Conservation (phyloP, 2,797 vertebrate species). For the Cyclura pinguis region DNA sequence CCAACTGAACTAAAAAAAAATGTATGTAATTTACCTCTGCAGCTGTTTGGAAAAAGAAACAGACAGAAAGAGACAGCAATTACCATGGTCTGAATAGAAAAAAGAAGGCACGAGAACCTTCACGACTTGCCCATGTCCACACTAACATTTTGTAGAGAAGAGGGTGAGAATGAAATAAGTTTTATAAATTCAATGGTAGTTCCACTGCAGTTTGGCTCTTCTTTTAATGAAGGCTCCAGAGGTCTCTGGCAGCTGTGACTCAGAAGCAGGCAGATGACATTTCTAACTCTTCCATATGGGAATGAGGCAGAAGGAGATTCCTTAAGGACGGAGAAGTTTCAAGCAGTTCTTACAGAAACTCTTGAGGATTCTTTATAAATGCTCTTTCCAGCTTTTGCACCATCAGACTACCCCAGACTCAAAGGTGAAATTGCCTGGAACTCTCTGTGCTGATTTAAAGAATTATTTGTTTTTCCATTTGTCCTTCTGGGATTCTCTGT, state of each 20-base stretch:
- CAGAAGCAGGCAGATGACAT: not conserved
- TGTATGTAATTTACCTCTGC: not conserved
- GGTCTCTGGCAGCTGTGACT: not conserved
- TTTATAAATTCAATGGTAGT: not conserved
- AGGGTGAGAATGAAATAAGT: not conserved
- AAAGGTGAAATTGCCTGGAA: slow-evolving; percentile 50
- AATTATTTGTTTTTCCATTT: slow-evolving; percentile 53
- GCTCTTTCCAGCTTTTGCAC: not conserved
- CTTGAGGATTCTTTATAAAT: not conserved
- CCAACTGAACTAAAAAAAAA: not conserved
- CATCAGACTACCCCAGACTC: not conserved
- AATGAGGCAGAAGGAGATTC: not conserved
- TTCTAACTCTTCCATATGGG: slow-evolving; percentile 14
- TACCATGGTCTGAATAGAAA: not conserved
- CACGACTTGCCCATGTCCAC: not conserved
- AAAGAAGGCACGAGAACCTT: not conserved
- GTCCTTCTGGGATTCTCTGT: slow-evolving; percentile 13
- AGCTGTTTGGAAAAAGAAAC: not conserved
- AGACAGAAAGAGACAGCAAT: not conserved
- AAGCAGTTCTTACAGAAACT: not conserved
- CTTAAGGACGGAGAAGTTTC: rapidly evolving
- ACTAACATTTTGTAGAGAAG: slow-evolving; percentile 2
- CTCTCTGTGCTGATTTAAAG: not conserved
- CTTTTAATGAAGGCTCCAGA: not conserved
- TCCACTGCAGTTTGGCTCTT: not conserved